Percentiles rank a stretch among this genome's conserved stretches.
Conservation (phyloP, 2,797 vertebrate species). For the Mus caroli region DNA sequence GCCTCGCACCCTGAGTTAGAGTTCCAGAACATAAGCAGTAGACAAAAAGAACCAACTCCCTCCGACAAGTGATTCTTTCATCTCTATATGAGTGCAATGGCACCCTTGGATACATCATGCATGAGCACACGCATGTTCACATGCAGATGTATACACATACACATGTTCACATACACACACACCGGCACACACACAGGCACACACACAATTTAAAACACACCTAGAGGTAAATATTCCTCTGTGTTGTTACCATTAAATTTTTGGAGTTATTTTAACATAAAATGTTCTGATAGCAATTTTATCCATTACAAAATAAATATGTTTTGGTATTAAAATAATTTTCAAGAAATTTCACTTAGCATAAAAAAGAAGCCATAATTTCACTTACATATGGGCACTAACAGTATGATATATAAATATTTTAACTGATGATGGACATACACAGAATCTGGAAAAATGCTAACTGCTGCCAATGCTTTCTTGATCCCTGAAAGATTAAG, state of each 20-base stretch:
- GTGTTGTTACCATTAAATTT: constrained; percentile 37
- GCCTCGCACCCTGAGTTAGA: not conserved
- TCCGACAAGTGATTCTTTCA: not conserved
- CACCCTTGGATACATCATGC: not conserved
- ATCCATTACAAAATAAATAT: constrained; percentile 59
- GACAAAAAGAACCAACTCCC: not conserved
- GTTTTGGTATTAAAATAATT: constrained; percentile 57
- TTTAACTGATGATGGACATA: constrained; percentile 60
- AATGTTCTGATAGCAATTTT: constrained; percentile 46
- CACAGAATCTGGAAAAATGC: constrained; percentile 56
- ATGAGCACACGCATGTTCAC: not conserved
- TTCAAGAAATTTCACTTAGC: constrained; percentile 53
- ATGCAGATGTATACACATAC: not conserved
- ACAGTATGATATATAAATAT: not conserved
- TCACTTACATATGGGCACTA: constrained; percentile 45
- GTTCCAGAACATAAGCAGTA: not conserved
- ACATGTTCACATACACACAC: not conserved
- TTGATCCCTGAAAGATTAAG: constrained; percentile 59
- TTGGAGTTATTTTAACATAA: constrained; percentile 7
- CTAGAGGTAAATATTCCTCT: constrained; percentile 19
- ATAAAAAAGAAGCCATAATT: constrained; percentile 46
- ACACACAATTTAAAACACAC: not conserved
- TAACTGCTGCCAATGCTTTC: not conserved
- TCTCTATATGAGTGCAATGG: not conserved
- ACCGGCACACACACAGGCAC: not conserved